Conservation (phyloP, 2,113 vertebrate species). For the Elanus axillaris region DNA sequence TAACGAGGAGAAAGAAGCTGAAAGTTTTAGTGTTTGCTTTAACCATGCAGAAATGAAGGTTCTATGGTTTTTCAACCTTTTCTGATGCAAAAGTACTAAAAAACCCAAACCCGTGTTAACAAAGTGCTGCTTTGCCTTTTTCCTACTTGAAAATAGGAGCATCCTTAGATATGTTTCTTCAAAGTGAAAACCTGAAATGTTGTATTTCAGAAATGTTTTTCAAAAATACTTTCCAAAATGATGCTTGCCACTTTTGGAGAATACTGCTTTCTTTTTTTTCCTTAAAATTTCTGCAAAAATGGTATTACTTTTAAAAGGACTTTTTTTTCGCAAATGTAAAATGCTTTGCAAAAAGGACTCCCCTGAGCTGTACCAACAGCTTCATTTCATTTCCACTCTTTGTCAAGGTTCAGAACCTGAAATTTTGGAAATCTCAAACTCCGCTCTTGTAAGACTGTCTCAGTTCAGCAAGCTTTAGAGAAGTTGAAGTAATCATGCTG, state of each 20-base stretch:
- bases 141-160: background rate
- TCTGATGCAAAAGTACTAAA: background rate
- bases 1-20: background rate
- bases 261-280: rapidly evolving
- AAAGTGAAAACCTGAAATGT: background rate
- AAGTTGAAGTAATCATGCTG: background rate
- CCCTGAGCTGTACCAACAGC: background rate
- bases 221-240: background rate
- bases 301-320: background rate
- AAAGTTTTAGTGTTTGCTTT: background rate
- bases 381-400: background rate
- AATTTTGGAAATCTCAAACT: background rate
- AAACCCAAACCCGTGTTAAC: background rate
- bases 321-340: background rate
- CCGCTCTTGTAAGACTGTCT: rapidly evolving
- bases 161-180: background rate
- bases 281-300: background rate
- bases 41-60: background rate
- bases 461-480: background rate
- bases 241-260: background rate
- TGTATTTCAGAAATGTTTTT: background rate
- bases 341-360: background rate
- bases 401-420: background rate
- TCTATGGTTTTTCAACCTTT: background rate
- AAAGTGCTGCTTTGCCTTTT: background rate